phyloP scores from a whole-genome alignment of 2,888 invertebrate species.

The Amiota communis region DNA sequence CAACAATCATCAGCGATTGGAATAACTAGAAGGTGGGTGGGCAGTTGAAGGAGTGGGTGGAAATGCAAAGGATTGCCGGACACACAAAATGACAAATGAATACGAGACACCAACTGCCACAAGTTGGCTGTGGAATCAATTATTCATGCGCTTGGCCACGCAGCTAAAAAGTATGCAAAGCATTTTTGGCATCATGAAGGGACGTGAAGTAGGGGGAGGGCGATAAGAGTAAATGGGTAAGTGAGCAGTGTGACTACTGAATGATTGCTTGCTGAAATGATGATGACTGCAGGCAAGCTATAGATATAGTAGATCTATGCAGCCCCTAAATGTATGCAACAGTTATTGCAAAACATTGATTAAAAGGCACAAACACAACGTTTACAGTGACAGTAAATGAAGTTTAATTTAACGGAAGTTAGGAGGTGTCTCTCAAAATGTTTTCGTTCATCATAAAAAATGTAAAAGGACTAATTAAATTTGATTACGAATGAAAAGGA shows the following conservation, averaged over 20 bases:
- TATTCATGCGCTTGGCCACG: constrained; percentile 64
- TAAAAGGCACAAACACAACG: constrained; percentile 49
- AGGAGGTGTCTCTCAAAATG: background rate
- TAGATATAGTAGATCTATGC: background rate
- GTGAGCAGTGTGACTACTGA: constrained; percentile 1
- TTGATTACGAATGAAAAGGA: constrained; percentile 35
- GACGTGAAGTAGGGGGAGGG: background rate
- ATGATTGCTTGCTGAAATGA: constrained; percentile 23
- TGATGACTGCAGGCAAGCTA: constrained; percentile 9
- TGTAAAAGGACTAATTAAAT: constrained; percentile 55
- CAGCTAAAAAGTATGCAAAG: constrained; percentile 59
- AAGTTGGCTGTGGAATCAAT: constrained; percentile 64
- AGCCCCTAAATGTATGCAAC: constrained; percentile 52
- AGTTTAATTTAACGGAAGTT: constrained; percentile 53
- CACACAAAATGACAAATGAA: constrained; percentile 53
- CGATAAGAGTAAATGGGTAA: background rate
- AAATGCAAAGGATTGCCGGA: background rate
- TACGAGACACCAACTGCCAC: constrained; percentile 44
- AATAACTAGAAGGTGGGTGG: background rate
- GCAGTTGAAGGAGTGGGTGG: background rate
- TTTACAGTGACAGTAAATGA: constrained; percentile 43
- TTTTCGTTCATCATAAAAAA: constrained; percentile 32
- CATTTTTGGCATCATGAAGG: constrained; percentile 42
- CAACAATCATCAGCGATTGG: constrained; percentile 22
- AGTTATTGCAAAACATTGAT: constrained; percentile 59